Conservation (phyloP, 1,140 invertebrate species). For the Nylanderia fulva region DNA sequence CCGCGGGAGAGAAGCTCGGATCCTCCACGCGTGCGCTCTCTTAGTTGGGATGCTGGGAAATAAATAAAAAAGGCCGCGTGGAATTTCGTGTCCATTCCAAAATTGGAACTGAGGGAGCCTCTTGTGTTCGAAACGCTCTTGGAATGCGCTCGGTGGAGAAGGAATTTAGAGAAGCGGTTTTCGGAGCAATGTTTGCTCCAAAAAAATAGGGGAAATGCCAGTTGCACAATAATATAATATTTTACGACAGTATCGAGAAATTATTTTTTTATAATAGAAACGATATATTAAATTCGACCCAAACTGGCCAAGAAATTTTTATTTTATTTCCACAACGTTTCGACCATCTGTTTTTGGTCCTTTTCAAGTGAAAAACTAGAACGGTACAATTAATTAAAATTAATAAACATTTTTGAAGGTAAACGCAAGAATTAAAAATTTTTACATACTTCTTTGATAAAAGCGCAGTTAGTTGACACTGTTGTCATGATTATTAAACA, state of each 20-base stretch:
- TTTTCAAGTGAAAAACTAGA: too few species aligned
- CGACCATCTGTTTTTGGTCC: too few species aligned
- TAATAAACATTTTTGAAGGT: too few species aligned
- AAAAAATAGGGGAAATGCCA: neutral
- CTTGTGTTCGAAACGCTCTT: neutral
- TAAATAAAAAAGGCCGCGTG: conserved; percentile 36
- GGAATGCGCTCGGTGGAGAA: conserved; percentile 15
- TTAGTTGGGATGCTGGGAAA: conserved; percentile 33
- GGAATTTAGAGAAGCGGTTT: conserved; percentile 19
- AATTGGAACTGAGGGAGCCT: conserved; percentile 61
- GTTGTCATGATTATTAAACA: too few species aligned
- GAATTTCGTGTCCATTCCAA: conserved; percentile 64
- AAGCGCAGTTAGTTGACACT: too few species aligned
- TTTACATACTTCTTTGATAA: too few species aligned
- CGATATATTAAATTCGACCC: too few species aligned
- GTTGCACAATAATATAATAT: neutral
- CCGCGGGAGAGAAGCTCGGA: conserved; percentile 8
- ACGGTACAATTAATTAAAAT: too few species aligned
- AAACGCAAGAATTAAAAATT: too few species aligned
- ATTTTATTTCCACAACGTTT: too few species aligned
- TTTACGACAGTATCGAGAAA: neutral
- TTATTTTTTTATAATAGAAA: too few species aligned
- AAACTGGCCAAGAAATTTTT: too few species aligned
- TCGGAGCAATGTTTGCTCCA: neutral
- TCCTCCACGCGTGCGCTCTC: conserved; percentile 48